A percentile compares a stretch with the other conserved stretches of the same genome.
Evolutionary conservation across 37 sponge, comb jelly and placozoan species (phyloP).

Genomic region (Hormiphora californensis): DNA sequence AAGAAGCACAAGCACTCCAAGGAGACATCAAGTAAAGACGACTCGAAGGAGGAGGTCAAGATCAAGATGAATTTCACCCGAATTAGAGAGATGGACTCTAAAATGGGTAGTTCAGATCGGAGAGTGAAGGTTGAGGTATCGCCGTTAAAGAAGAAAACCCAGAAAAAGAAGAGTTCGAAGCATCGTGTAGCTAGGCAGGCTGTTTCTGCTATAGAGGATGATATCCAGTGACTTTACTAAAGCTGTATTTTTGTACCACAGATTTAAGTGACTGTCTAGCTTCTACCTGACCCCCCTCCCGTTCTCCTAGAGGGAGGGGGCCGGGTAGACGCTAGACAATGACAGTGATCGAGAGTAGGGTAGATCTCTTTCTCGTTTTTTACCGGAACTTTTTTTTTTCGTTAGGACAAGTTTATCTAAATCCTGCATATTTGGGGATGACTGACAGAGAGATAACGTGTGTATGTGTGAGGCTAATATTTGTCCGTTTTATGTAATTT

Average conservation of each 20-base stretch:
- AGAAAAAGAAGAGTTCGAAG: not conserved
- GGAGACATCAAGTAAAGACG: not conserved
- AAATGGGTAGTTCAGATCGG: not conserved
- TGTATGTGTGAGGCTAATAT: not conserved
- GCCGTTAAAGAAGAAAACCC: not conserved
- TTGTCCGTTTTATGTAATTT: conserved; percentile 53
- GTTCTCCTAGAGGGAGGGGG: too few relatives aligned
- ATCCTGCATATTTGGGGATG: too few relatives aligned
- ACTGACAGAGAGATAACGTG: too few relatives aligned
- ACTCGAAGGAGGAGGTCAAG: not conserved
- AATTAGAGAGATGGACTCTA: conserved; percentile 10
- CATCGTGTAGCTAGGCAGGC: conserved; percentile 7
- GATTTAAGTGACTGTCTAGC: too few relatives aligned
- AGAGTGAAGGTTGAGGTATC: not conserved
- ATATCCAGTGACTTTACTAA: not conserved
- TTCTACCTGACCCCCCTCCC: too few relatives aligned
- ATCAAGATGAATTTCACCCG: conserved; percentile 11
- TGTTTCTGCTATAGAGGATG: conserved; percentile 41
- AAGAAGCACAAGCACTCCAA: conserved; percentile 44
- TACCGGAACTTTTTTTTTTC: too few relatives aligned
- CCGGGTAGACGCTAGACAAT: too few relatives aligned
- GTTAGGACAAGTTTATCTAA: too few relatives aligned
- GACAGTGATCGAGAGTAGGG: too few relatives aligned
- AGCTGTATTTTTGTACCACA: too few relatives aligned
- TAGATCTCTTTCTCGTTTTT: too few relatives aligned